Percentiles rank a stretch among this genome's conserved stretches.
These are phyloP conservation scores for Cyprinella venusta DNA, from an alignment of 2,797 vertebrate genomes.

Conservation along the genomic window DNA sequence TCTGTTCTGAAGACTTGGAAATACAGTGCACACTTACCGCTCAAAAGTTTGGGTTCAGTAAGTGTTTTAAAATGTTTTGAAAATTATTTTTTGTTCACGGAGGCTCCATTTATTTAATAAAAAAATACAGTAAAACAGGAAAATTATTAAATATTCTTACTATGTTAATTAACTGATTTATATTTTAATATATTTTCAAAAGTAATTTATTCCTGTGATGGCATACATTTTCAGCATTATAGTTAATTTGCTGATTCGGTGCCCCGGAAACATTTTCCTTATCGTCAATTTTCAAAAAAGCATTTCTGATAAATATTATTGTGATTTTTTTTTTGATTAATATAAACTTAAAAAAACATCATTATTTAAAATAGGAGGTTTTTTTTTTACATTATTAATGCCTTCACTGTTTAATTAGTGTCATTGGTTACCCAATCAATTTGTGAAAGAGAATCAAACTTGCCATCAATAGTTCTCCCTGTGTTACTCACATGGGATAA, in stretches of 20 bases:
- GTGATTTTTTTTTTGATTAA: background rate
- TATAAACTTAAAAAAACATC: background rate
- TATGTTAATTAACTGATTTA: too few species aligned
- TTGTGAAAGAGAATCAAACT: background rate
- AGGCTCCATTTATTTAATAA: background rate
- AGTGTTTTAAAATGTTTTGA: background rate
- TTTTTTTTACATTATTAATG: background rate
- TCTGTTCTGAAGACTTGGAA: background rate
- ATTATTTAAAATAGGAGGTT: background rate
- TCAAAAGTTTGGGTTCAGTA: background rate
- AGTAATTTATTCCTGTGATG: background rate
- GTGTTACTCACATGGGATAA: conserved; percentile 2
- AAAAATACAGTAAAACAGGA: background rate
- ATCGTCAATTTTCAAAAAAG: background rate
- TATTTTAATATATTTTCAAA: background rate
- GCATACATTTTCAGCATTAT: background rate
- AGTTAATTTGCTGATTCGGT: background rate
- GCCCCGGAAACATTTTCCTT: background rate
- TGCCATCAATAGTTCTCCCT: background rate
- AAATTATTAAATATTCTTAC: background rate
- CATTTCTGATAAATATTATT: background rate
- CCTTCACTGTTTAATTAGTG: background rate
- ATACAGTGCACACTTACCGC: background rate
- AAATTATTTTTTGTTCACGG: background rate
- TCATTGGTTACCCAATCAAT: background rate